phyloP scores from a whole-genome alignment of 2,888 invertebrate genomes.

The Antitype chi region DNA sequence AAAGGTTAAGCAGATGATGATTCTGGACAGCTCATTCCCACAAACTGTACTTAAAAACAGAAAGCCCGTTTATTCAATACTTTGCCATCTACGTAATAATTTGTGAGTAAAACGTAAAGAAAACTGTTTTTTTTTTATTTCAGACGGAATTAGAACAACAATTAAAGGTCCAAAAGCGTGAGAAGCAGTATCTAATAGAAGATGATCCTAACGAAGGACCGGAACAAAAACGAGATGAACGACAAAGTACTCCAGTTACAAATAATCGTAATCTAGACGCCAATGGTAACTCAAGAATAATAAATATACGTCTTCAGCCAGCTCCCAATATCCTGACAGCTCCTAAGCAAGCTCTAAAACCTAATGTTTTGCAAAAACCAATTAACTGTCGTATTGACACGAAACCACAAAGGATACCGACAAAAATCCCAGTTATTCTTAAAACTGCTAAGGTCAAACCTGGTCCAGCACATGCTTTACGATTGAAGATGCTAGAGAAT shows the following conservation, averaged over 20 bases:
- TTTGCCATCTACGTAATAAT: neutral
- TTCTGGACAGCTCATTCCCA: neutral
- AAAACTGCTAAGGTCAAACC: slow-evolving; percentile 45
- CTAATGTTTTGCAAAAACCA: slow-evolving; percentile 14
- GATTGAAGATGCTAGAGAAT: slow-evolving; percentile 41
- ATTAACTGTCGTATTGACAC: slow-evolving; percentile 15
- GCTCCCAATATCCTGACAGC: slow-evolving; percentile 17
- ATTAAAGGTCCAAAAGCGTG: slow-evolving; percentile 45
- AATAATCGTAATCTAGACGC: slow-evolving; percentile 9
- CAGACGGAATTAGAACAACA: slow-evolving; percentile 35
- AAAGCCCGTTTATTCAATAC: neutral
- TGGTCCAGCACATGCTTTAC: slow-evolving; percentile 27
- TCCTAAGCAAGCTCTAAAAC: slow-evolving; percentile 11
- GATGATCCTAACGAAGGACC: slow-evolving; percentile 33
- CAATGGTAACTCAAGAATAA: slow-evolving; percentile 27
- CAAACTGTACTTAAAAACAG: neutral
- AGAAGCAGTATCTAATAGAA: slow-evolving; percentile 51
- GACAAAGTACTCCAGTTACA: slow-evolving; percentile 38
- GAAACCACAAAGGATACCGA: slow-evolving; percentile 38
- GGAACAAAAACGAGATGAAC: slow-evolving; percentile 44
- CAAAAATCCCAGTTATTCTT: slow-evolving; percentile 50
- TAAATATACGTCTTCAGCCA: slow-evolving; percentile 18
- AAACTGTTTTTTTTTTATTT: neutral
- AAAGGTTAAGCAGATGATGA: too few relatives aligned
- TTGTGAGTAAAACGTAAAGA: neutral